Base-by-base conservation (phyloP, 2,888 invertebrate genomes). In the Protonemura montana region DNA sequence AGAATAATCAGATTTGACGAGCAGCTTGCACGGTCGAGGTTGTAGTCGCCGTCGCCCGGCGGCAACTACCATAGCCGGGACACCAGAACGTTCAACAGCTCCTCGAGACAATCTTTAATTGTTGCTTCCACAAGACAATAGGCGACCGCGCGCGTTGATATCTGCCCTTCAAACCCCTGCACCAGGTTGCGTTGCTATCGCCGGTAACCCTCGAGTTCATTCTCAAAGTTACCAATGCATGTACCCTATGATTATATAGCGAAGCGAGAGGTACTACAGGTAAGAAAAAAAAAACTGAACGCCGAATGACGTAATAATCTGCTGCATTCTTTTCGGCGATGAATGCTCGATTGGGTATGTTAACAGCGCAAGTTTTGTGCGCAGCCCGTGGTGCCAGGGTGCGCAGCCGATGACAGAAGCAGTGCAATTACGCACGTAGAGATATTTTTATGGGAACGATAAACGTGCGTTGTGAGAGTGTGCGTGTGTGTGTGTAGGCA, bases 401-500 rank as follows among this genome's bases (percentile, higher is more conserved):
- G n/a, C n/a, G n/a, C n/a, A n/a, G n/a, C n/a, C 59, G 59, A 7
- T 59, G 59, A 59, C 59, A 59, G 59, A 59, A 59, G 13, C 21
- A 21, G 59, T 21, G 59, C 1, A 59, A 7, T 7, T 59, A 59
- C 59, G 59, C n/a, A 59, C 6, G 59, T 35, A 59, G 16, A 59
- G 13, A 2, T 59, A 7, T 59, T 59, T 7, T 7, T 59, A 13
- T 59, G 59, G 59, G 13, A 59, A 59, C 59, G 59, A 59, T 59
- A 59, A 59, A 59, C 59, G 59, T 13, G 13, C n/a, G 21, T 1
- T 7, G 16, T 13, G 16, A 10, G n/a, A 29, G 21, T n/a, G 81
- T 21, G 81, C n/a, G 81, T 81, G 81, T 81, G 81, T 81, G 81
- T 81, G 81, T 81, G 81, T 21, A 16, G 5, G 81, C n/a, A 30